Conservation (phyloP, 2,113 vertebrate species). For the Megaleporinus macrocephalus region DNA sequence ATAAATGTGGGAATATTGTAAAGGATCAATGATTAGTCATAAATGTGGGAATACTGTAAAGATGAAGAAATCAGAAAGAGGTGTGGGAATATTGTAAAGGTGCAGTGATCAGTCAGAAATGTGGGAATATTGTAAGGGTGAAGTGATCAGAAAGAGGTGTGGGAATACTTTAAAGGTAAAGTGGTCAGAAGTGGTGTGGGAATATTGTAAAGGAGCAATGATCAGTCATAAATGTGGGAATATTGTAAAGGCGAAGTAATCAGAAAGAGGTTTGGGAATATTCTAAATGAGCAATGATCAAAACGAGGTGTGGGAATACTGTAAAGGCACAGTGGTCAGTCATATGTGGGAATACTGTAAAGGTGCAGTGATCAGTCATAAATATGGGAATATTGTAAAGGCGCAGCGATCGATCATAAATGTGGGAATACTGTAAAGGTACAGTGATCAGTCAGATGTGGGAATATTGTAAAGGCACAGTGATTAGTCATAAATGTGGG, state of each 20-base stretch:
- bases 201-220: not conserved
- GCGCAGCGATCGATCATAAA: not conserved
- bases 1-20: conserved; percentile 30
- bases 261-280: not conserved
- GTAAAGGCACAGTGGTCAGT: too few species aligned
- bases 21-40: not conserved
- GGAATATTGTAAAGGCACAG: not conserved
- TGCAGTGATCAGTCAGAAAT: not conserved
- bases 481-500: not conserved
- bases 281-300: not conserved
- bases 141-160: not conserved
- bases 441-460: too few species aligned
- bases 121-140: too few species aligned
- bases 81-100: too few species aligned
- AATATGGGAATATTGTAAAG: not conserved
- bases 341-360: too few species aligned
- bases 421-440: not conserved
- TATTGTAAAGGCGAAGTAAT: not conserved
- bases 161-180: not conserved
- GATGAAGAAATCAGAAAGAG: not conserved
- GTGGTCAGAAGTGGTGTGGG: not conserved
- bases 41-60: not conserved
- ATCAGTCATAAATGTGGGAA: not conserved
- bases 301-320: too few species aligned
- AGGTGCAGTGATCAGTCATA: not conserved